Evolutionary conservation across 2,113 vertebrate genomes (phyloP).

Genomic region (Cariama cristata): DNA sequence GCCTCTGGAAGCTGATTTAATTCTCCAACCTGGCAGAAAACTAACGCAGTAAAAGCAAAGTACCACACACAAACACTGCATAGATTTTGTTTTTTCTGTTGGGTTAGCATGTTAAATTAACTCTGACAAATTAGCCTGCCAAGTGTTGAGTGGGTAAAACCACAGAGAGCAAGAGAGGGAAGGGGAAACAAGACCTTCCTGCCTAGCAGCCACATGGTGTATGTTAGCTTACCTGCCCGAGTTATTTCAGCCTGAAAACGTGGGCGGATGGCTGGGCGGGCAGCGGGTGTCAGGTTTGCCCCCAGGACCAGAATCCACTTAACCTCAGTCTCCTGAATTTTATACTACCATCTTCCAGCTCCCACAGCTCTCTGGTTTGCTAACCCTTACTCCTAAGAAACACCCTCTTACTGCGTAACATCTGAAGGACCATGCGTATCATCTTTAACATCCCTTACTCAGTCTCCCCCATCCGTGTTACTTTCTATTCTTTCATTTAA

Average conservation of each 20-base stretch:
- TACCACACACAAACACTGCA: neutral
- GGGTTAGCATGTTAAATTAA: neutral
- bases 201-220: accelerated
- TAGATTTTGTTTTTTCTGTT: neutral
- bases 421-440: neutral
- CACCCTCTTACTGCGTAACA: neutral
- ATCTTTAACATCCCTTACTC: neutral
- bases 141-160: neutral
- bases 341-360: neutral
- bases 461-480: neutral
- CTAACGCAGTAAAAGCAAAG: neutral
- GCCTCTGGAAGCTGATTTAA: neutral
- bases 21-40: neutral
- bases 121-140: neutral
- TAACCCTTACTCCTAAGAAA: neutral
- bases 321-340: neutral
- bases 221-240: neutral
- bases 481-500: neutral
- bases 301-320: neutral
- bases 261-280: accelerated
- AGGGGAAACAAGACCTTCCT: neutral
- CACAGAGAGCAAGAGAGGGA: neutral
- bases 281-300: neutral
- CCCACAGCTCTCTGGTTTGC: neutral
- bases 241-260: neutral